A percentile compares a stretch with the other conserved stretches of the same genome.
Evolutionary conservation across 1,140 invertebrate species (phyloP).

Genomic region (Tetranychus cinnabarinus): DNA sequence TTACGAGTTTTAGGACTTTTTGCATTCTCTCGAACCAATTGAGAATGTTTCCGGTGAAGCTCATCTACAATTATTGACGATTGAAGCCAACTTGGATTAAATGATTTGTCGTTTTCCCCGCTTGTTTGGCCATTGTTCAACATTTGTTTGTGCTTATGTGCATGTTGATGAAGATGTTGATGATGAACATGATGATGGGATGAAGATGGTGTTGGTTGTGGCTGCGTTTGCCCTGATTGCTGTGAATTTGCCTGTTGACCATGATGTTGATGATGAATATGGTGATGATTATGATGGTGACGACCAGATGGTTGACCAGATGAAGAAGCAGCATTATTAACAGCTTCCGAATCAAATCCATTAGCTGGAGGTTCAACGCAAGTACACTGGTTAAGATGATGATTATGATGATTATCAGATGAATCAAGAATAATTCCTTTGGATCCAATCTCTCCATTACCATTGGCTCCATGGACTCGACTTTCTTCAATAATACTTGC

Average conservation of each 20-base stretch:
- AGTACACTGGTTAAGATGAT: background rate
- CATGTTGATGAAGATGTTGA: background rate
- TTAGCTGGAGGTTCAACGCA: background rate
- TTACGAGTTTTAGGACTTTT: background rate
- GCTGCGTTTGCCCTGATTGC: background rate
- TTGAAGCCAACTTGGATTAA: constrained; percentile 5
- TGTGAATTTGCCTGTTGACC: background rate
- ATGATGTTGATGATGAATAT: background rate
- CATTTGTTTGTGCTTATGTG: background rate
- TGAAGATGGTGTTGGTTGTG: background rate
- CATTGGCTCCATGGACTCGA: background rate
- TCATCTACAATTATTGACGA: constrained; percentile 9
- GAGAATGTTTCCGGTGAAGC: constrained; percentile 5
- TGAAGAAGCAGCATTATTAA: no score
- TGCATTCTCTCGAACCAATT: background rate
- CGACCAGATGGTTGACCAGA: background rate
- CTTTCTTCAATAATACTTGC: background rate
- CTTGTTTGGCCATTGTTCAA: background rate
- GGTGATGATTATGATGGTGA: background rate
- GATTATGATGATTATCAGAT: background rate
- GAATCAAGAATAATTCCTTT: background rate
- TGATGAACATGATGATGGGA: background rate
- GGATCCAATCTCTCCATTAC: background rate
- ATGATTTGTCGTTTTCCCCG: background rate
- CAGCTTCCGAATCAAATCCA: no score